Evolutionary conservation across 1,140 invertebrate species (phyloP).

Genomic region (Trachymyrmex septentrionalis): DNA sequence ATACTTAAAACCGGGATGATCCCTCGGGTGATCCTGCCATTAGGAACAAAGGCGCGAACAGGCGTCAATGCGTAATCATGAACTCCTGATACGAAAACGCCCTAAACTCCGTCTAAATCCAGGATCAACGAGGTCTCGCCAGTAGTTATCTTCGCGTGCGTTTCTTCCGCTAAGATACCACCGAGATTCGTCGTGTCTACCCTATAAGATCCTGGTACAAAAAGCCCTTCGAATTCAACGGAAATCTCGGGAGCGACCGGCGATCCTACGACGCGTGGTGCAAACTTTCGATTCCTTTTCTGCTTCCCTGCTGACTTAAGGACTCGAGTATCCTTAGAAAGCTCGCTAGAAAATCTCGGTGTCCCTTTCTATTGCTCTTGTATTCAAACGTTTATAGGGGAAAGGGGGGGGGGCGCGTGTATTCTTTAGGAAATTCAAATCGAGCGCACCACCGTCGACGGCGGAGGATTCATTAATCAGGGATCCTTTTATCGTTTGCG

Average conservation of each 20-base stretch:
- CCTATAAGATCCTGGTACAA: slow-evolving; percentile 76
- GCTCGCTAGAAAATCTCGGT: slow-evolving; percentile 59
- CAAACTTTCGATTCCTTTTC: slow-evolving; percentile 75
- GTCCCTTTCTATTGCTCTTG: background rate
- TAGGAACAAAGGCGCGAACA: slow-evolving; percentile 38
- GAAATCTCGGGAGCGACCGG: slow-evolving; percentile 69
- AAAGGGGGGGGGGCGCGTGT: background rate
- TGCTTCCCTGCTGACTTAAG: slow-evolving; percentile 82
- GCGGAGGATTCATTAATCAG: slow-evolving; percentile 9
- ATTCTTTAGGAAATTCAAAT: slow-evolving; percentile 10
- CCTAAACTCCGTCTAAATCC: slow-evolving; percentile 79
- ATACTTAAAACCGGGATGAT: background rate
- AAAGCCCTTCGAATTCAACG: slow-evolving; percentile 76
- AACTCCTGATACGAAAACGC: slow-evolving; percentile 79
- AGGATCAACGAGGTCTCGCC: slow-evolving; percentile 72
- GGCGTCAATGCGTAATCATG: slow-evolving; percentile 56
- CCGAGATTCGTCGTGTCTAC: background rate
- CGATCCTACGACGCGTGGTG: slow-evolving; percentile 45
- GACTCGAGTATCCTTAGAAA: slow-evolving; percentile 83
- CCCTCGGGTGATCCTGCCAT: slow-evolving; percentile 30
- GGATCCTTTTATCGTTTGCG: background rate
- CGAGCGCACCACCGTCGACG: background rate
- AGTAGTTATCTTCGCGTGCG: slow-evolving; percentile 30
- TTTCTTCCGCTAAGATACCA: slow-evolving; percentile 30
- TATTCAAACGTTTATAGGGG: slow-evolving; percentile 11